phyloP scores from a whole-genome alignment of 2,113 vertebrate species.

The Sclerurus mexicanus region DNA sequence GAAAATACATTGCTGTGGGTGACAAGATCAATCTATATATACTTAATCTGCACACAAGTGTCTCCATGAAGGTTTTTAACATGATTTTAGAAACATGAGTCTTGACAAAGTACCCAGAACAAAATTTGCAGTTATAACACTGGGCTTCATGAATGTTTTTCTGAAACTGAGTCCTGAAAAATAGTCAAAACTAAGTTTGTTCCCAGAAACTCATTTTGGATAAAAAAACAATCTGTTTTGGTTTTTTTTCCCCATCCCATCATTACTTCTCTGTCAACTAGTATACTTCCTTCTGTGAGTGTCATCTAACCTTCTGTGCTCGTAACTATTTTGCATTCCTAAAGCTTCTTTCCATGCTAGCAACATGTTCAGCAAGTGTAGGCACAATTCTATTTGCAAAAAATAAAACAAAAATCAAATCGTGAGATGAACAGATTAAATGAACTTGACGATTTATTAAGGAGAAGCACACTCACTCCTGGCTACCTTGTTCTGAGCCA shows the following conservation, averaged over 20 bases:
- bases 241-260: rapidly evolving
- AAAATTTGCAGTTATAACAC: not conserved
- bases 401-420: not conserved
- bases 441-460: not conserved
- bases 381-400: not conserved
- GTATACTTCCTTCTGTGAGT: not conserved
- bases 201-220: not conserved
- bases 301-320: not conserved
- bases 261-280: not conserved
- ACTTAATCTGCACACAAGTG: not conserved
- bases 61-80: not conserved
- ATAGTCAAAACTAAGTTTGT: not conserved
- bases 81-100: not conserved
- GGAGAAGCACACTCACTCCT: not conserved
- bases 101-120: not conserved
- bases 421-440: not conserved
- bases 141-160: not conserved
- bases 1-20: not conserved
- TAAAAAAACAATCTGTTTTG: not conserved
- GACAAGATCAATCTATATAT: not conserved
- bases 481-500: not conserved
- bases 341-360: not conserved
- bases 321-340: not conserved
- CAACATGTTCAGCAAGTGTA: not conserved
- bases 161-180: not conserved